Evolutionary conservation across 1,140 invertebrate species (phyloP).

Genomic region (Heliconius eleuchia): DNA sequence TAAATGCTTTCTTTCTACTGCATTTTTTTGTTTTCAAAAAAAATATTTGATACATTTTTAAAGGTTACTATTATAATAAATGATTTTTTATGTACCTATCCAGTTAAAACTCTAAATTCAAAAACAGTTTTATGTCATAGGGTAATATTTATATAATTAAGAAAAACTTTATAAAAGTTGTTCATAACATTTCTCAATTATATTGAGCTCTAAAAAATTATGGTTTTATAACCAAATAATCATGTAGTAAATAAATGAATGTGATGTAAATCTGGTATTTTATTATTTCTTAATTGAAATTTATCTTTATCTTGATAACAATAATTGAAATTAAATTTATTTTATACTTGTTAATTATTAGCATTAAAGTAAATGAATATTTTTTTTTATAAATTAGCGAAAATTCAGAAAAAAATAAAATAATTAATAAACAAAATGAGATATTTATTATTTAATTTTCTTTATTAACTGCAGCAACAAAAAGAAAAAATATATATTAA

Average conservation of each 20-base stretch:
- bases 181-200: neutral
- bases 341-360: too few relatives aligned
- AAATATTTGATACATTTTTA: neutral
- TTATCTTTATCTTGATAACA: neutral
- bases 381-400: too few relatives aligned
- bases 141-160: neutral
- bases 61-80: neutral
- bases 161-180: neutral
- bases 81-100: neutral
- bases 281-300: neutral
- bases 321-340: too few relatives aligned
- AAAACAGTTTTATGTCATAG: neutral
- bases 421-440: too few relatives aligned
- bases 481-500: too few relatives aligned
- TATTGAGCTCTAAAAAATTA: neutral
- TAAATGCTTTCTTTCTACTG: neutral
- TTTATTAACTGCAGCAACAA: too few relatives aligned
- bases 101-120: neutral
- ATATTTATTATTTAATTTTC: too few relatives aligned
- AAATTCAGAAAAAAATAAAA: too few relatives aligned
- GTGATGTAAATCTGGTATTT: neutral
- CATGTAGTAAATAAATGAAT: slow-evolving; percentile 1
- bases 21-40: neutral
- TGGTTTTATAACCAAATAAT: neutral
- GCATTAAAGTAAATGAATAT: too few relatives aligned